Conservation (phyloP, 2,113 vertebrate genomes). For the Hoplias malabaricus region DNA sequence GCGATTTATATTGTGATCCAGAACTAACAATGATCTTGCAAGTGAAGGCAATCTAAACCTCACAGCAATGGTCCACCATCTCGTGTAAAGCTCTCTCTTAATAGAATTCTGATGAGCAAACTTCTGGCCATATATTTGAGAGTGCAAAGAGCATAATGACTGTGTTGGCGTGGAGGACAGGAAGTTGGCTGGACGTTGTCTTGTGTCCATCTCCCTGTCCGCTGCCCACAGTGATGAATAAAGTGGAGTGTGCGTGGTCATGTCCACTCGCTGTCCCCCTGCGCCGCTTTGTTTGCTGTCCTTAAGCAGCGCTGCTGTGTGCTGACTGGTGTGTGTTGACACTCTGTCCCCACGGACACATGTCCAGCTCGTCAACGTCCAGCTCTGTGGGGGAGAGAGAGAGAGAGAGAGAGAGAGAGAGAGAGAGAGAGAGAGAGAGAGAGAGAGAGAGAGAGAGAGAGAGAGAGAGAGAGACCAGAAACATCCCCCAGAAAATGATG, state of each 20-base stretch:
- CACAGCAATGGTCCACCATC: too few species aligned
- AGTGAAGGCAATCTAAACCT: too few species aligned
- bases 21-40: too few species aligned
- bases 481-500: constrained; percentile 1
- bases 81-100: too few species aligned
- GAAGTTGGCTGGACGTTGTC: neutral
- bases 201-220: neutral
- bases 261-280: neutral
- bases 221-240: neutral
- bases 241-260: neutral
- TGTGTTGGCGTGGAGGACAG: constrained; percentile 3
- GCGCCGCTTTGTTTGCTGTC: constrained; percentile 32
- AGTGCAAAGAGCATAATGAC: neutral
- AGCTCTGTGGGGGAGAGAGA: neutral
- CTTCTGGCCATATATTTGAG: neutral
- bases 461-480: constrained; percentile 21
- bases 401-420: too few species aligned
- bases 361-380: constrained; percentile 11
- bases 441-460: too few species aligned
- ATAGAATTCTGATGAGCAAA: too few species aligned
- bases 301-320: neutral
- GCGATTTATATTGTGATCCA: too few species aligned
- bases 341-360: constrained; percentile 20
- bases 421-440: too few species aligned
- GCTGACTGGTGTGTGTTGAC: constrained; percentile 31